Base-by-base conservation (phyloP, 2,797 vertebrate genomes). In the Erpetoichthys calabaricus region DNA sequence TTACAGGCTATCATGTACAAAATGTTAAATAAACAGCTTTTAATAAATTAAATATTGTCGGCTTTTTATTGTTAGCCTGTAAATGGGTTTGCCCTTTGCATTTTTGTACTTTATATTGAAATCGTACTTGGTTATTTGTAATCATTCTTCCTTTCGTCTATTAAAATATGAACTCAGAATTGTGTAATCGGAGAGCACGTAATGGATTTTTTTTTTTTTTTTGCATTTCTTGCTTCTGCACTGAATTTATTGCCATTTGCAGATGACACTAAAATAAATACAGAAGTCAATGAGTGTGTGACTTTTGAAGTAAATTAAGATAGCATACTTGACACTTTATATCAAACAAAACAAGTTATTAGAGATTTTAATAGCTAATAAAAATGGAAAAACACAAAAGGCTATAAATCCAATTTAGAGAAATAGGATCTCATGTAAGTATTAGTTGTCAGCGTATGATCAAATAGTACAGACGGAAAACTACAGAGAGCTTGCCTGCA, bases 401-500 rank as follows among this genome's bases (percentile, higher is more conserved):
- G 53, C 41, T 75, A 59, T 68, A 75, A 81, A 85, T 78, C 73
- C 83, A 80, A 82, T 84, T 84, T 80, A 76, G 74, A 75, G 70
- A 64, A 69, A 69, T 75, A 79, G 75, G 81, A 82, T 82, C 80
- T 84, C 73, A 52, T 84, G 84, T 86, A 84, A 86, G 88, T 89
- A 79, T 78, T 80, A 88, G 89, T 89, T 96, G 91, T 96, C 92
- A 92, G 84, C 86, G 80, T 77, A 68, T 85, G 87, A 91, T 91
- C 86, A 85, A 86, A 86, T 86, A 86, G 85, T 83, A 81, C 77
- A 84, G 84, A 70, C 65, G 68, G 83, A 85, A 87, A 72, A 86
- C 85, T 84, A 80, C 82, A 64, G 81, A 88, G 85, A 84, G 80
- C 77, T 71, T 81, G 80, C 77, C 72, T 85, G 89, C 81, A 83